These are phyloP conservation scores for Drosophila imparisetae DNA, from an alignment of 2,888 invertebrate species.

Conservation along the genomic window DNA sequence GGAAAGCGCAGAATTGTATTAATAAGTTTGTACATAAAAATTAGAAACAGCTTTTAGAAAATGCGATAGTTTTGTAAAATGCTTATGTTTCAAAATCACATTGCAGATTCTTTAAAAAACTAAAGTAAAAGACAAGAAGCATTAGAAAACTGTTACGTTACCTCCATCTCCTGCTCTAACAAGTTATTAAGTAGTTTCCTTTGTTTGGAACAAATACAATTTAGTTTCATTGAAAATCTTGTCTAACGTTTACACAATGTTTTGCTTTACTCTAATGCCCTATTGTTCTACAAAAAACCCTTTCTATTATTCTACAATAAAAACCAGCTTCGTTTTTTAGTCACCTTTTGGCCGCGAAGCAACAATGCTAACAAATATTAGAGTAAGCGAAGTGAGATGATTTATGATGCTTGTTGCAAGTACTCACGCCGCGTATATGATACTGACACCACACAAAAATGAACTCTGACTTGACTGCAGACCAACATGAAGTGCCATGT, in stretches of 20 bases:
- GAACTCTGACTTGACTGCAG: conserved; percentile 26
- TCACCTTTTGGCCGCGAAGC: background rate
- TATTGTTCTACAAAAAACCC: background rate
- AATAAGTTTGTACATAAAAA: background rate
- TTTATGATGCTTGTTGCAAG: conserved; percentile 45
- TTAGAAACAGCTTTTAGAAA: background rate
- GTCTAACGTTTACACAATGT: background rate
- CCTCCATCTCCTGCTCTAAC: background rate
- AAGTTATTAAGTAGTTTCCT: background rate
- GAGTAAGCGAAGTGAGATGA: conserved; percentile 36
- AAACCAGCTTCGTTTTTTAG: background rate
- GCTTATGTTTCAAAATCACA: background rate
- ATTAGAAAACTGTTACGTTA: background rate
- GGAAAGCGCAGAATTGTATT: background rate
- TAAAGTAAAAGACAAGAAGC: background rate
- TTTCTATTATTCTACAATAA: background rate
- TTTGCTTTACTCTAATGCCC: background rate
- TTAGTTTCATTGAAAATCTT: background rate
- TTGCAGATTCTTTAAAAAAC: background rate
- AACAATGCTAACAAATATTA: conserved; percentile 1
- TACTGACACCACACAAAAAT: conserved; percentile 37
- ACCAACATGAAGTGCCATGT: conserved; percentile 9
- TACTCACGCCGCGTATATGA: conserved; percentile 16
- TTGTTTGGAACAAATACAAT: background rate
- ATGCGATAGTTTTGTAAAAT: too few relatives aligned